phyloP scores from a whole-genome alignment of 2,888 invertebrate species.

The Nematopogon swammerdamellus region DNA sequence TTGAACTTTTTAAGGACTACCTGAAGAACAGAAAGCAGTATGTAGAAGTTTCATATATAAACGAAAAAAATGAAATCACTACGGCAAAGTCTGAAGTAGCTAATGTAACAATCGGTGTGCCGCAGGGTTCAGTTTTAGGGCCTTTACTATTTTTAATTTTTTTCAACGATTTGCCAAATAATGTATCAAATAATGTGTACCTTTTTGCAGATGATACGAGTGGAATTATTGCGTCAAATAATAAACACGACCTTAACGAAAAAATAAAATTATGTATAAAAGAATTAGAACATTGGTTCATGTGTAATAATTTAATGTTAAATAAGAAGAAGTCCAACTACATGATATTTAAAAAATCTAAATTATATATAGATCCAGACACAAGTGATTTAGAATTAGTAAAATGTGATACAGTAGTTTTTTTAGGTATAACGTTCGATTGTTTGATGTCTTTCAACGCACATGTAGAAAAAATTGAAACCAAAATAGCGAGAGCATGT shows the following conservation, averaged over 20 bases:
- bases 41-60: neutral
- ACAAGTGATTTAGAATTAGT: neutral
- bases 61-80: neutral
- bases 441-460: too few species aligned
- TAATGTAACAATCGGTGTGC: too few species aligned
- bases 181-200: neutral
- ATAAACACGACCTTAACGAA: neutral
- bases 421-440: too few species aligned
- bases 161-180: neutral
- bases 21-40: neutral
- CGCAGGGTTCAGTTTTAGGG: neutral
- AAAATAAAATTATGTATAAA: neutral
- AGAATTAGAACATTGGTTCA: neutral
- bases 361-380: neutral
- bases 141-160: neutral
- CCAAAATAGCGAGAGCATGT: too few species aligned
- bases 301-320: neutral
- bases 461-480: too few species aligned
- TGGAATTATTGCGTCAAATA: neutral
- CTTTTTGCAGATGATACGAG: conserved; percentile 1
- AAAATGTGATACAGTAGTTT: too few species aligned
- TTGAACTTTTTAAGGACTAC: neutral
- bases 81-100: neutral
- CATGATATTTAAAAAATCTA: neutral
- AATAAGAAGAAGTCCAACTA: neutral